Conservation (phyloP, 2,797 vertebrate genomes). For the Semaprochilodus insignis region DNA sequence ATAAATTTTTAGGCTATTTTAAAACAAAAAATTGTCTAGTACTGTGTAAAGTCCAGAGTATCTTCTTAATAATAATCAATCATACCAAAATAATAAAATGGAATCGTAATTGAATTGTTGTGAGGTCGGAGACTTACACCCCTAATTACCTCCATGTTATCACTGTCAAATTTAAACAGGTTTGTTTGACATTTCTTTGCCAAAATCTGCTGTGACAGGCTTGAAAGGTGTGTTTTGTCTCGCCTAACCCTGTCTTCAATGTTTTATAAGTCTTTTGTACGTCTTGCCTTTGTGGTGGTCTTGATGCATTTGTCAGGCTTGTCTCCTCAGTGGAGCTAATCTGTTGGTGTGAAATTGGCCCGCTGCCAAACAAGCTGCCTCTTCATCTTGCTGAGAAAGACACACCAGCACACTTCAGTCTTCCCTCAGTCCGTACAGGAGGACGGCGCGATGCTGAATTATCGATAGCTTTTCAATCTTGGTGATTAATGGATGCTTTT, state of each 20-base stretch:
- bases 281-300: slow-evolving; percentile 21
- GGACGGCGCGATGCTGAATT: not conserved
- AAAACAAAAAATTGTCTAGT: too few relatives aligned
- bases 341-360: slow-evolving; percentile 54
- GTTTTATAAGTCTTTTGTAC: slow-evolving; percentile 14
- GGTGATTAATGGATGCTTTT: not conserved
- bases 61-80: not conserved
- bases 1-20: too few relatives aligned
- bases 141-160: not conserved
- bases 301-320: slow-evolving; percentile 34
- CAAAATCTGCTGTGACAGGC: not conserved
- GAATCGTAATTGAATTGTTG: not conserved
- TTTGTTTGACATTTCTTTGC: not conserved
- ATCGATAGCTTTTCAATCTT: not conserved
- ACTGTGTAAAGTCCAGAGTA: too few relatives aligned
- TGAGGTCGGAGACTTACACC: not conserved
- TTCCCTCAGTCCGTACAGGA: not conserved
- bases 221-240: not conserved
- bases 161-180: not conserved
- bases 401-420: not conserved
- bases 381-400: slow-evolving; percentile 26
- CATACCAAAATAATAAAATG: not conserved
- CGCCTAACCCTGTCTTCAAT: slow-evolving; percentile 5
- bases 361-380: slow-evolving; percentile 32
- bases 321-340: slow-evolving; percentile 39